Evolutionary conservation across 2,797 vertebrate genomes (phyloP), one percentile per base, ranked within the genome.

Genomic region (Myiotriccus ornatus): DNA sequence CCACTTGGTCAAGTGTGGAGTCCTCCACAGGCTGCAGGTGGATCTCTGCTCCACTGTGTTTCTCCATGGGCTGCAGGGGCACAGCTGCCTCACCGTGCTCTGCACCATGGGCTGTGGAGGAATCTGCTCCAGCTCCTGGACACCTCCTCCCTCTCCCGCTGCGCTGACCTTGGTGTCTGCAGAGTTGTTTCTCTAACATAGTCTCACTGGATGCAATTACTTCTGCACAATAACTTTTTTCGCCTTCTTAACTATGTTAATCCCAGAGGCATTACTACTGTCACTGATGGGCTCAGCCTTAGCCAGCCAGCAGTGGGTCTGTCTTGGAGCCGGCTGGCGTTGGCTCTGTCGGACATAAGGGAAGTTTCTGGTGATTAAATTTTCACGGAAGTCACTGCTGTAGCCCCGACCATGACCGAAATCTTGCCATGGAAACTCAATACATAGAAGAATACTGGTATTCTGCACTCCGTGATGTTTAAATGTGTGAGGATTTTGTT

Each of bases 21-120:
- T 44, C 24, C 77, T 64, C 21, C 39, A 30, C 14, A 16, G 32
- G 30, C 62, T 44, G 32, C 41, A 64, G 6, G 14, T 63, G 37
- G 9, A 39, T 22, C n/a, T 69, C 16, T 76, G 43, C 43, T 34
- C 18, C 50, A 16, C 28, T 10, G 7, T 44, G 50, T 47, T 16
- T 15, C n/a, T 64, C 19, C 13, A 1, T n/a, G 49, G 56, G 7
- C 70, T 76, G 32, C 27, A 43, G 32, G 22, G 11, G 9, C 14
- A 56, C 27, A 57, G 35, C 56, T 76, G 4, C 27, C 35, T 37
- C 32, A 44, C 41, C 23, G 1, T 28, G 11, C 4, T 10, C 49
- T 43, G 22, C 32, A n/a, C 11, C 12, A 20, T 0, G 0, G 37
- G 16, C 24, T 59, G 50, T 16, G 8, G 25, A 34, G 21, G 10